A percentile compares a stretch with the other conserved stretches of the same genome.
phyloP scores from a whole-genome alignment of 2,888 invertebrate genomes.

The Stramonita haemastoma region DNA sequence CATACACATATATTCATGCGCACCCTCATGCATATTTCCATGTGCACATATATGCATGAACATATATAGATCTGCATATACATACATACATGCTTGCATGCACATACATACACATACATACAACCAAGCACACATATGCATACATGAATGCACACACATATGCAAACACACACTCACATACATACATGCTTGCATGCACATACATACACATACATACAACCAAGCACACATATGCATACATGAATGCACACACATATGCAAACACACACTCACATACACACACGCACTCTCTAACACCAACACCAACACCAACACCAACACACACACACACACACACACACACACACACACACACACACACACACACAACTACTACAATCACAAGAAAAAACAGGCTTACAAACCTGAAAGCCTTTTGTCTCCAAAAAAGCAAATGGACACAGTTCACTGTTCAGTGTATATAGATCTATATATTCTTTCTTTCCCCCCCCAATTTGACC shows the following conservation, averaged over 20 bases:
- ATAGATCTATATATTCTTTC: too few relatives aligned
- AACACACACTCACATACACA: conserved; percentile 8
- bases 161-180: conserved; percentile 7
- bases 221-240: background rate
- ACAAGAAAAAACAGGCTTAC: background rate
- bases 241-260: too few relatives aligned
- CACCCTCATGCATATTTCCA: background rate
- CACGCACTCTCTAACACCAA: background rate
- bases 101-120: background rate
- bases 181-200: background rate
- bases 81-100: background rate
- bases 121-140: background rate
- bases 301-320: background rate
- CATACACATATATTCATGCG: background rate
- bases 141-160: background rate
- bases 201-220: conserved; percentile 18
- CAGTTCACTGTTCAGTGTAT: too few relatives aligned
- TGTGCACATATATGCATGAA: background rate
- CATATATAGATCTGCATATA: background rate
- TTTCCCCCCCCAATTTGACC: too few relatives aligned
- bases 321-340: background rate
- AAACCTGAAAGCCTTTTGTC: background rate
- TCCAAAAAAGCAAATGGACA: background rate
- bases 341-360: background rate
- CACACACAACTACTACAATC: background rate